Conservation (phyloP, 2,888 invertebrate species). For the Limenitis camilla region DNA sequence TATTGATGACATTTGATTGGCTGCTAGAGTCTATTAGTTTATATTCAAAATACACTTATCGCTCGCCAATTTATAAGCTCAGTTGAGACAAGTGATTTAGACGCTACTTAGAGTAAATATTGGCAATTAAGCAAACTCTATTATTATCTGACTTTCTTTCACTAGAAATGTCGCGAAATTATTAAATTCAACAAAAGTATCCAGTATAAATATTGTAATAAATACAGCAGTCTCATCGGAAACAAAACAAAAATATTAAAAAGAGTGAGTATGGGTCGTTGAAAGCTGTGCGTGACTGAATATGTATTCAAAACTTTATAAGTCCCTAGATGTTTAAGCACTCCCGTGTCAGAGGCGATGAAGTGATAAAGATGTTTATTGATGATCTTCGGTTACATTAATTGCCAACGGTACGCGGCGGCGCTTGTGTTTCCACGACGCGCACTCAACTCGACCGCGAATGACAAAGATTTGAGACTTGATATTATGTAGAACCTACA, state of each 20-base stretch:
- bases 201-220: not conserved
- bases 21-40: no score
- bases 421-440: constrained; percentile 57
- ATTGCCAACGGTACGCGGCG: constrained; percentile 58
- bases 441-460: constrained; percentile 52
- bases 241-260: constrained; percentile 19
- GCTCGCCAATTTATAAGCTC: no score
- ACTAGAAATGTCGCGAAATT: no score
- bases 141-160: not conserved
- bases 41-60: no score
- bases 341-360: constrained; percentile 61
- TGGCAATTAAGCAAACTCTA: not conserved
- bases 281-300: constrained; percentile 62
- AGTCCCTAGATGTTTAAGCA: constrained; percentile 58
- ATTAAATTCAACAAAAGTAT: not conserved
- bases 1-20: no score
- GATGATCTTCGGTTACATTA: constrained; percentile 70
- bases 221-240: not conserved
- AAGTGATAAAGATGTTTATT: constrained; percentile 72
- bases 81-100: no score
- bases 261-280: constrained; percentile 34
- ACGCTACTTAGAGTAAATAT: no score
- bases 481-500: constrained; percentile 49
- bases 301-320: constrained; percentile 52
- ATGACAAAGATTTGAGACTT: constrained; percentile 63